Conservation (phyloP, 1,140 invertebrate species). For the Melipona quadrifasciata region DNA sequence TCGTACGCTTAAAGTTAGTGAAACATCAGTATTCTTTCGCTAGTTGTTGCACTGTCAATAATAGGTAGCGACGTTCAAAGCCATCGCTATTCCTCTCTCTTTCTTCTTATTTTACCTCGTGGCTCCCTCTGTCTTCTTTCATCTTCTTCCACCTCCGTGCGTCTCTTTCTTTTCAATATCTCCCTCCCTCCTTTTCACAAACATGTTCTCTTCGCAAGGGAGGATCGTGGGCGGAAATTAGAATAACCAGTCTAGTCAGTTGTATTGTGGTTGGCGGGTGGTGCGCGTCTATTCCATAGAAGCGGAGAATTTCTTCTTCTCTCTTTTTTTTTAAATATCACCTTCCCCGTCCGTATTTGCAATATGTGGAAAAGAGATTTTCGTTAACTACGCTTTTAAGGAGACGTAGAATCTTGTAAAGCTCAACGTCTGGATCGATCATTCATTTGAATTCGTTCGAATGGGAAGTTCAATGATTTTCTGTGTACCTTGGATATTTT, state of each 20-base stretch:
- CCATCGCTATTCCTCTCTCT: slow-evolving; percentile 7
- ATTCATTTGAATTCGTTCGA: slow-evolving; percentile 8
- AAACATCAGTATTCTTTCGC: background rate
- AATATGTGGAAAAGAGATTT: background rate
- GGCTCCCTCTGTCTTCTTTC: slow-evolving; percentile 43
- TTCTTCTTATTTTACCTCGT: slow-evolving; percentile 27
- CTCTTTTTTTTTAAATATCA: background rate
- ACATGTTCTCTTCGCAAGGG: slow-evolving; percentile 37
- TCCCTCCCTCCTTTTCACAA: slow-evolving; percentile 31
- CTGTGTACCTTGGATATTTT: slow-evolving; percentile 14
- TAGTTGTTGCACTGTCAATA: background rate
- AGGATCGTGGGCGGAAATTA: slow-evolving; percentile 73
- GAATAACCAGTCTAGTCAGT: slow-evolving; percentile 73
- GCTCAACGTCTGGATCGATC: slow-evolving; percentile 3
- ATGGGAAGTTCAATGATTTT: slow-evolving; percentile 16
- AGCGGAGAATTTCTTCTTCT: background rate
- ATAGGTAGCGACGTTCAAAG: background rate
- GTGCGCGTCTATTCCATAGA: background rate
- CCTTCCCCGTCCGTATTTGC: background rate
- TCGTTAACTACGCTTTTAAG: background rate
- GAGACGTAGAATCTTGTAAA: background rate
- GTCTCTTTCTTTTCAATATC: slow-evolving; percentile 7
- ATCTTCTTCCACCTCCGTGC: slow-evolving; percentile 39
- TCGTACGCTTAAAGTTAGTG: background rate
- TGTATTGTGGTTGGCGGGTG: slow-evolving; percentile 54